Conservation (phyloP, 1,140 invertebrate species). For the Saccostrea glomerata region DNA sequence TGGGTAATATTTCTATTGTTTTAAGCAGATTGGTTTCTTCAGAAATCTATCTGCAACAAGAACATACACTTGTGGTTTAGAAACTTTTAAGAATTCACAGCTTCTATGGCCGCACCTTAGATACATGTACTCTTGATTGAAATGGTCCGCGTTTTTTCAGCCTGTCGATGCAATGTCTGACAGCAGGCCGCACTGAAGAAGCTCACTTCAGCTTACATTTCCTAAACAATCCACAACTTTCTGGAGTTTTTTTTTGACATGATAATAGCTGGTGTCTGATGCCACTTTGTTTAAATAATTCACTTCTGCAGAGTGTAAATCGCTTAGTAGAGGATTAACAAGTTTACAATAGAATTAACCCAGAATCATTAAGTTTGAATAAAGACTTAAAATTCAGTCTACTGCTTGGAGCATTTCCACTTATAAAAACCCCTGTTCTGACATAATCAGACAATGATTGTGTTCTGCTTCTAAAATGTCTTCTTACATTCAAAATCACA, state of each 20-base stretch:
- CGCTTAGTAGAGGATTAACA: conserved; percentile 30
- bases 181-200: neutral
- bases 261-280: conserved; percentile 29
- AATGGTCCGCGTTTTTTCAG: neutral
- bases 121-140: no score
- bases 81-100: neutral
- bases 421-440: neutral
- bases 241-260: neutral
- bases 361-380: conserved; percentile 15
- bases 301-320: conserved; percentile 23
- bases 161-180: neutral
- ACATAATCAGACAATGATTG: neutral
- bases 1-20: no score
- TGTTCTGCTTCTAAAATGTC: neutral
- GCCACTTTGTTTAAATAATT: conserved; percentile 30
- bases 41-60: no score
- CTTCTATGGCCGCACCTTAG: neutral
- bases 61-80: neutral
- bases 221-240: conserved; percentile 14
- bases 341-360: conserved; percentile 20
- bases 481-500: neutral
- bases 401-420: neutral
- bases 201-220: conserved; percentile 22
- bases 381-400: neutral
- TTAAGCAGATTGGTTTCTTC: no score